Conservation (phyloP, 2,113 vertebrate species). For the Brienomyrus longianalis region DNA sequence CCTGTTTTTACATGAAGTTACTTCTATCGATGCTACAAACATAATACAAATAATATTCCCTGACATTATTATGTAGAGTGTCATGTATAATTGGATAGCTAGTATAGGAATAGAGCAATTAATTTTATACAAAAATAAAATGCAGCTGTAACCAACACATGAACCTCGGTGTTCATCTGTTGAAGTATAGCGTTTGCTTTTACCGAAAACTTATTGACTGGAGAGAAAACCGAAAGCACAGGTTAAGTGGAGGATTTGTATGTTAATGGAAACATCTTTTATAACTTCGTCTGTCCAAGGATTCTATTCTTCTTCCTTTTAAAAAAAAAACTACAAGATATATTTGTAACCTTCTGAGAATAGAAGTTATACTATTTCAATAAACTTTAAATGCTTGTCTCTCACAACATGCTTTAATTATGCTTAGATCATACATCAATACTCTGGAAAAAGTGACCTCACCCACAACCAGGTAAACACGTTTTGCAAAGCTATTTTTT, state of each 20-base stretch:
- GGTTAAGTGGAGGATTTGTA: neutral
- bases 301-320: no score
- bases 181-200: neutral
- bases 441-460: slow-evolving; percentile 14
- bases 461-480: slow-evolving; percentile 41
- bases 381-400: neutral
- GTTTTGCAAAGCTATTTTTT: neutral
- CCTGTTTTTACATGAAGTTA: neutral
- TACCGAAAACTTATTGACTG: neutral
- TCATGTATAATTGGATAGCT: neutral
- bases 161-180: neutral
- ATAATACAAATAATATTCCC: neutral
- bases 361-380: neutral
- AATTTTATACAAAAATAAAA: neutral
- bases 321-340: no score
- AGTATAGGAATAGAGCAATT: neutral
- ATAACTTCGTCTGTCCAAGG: no score
- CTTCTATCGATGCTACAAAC: neutral
- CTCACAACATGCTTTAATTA: neutral
- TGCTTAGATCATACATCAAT: slow-evolving; percentile 15
- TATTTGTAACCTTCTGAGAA: neutral
- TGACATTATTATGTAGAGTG: neutral
- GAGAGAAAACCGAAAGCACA: neutral
- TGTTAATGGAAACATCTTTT: neutral
- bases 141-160: neutral